Evolutionary conservation across 2,888 invertebrate species (phyloP).

Genomic region (Thereva nobilitata): DNA sequence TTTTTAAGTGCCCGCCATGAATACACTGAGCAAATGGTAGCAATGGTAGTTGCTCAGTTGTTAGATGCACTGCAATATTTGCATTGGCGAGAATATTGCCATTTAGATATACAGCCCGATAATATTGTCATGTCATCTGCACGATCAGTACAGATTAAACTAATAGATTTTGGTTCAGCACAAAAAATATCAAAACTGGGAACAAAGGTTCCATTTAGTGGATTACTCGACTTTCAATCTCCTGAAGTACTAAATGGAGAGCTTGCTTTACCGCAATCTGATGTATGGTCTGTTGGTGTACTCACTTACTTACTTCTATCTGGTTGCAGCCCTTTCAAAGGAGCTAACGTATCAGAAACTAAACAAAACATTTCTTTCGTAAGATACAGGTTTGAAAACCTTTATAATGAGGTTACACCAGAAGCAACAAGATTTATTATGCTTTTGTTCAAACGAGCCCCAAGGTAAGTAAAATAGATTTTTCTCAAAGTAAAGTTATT

Average conservation of each 20-base stretch:
- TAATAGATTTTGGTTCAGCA: slow-evolving; percentile 90
- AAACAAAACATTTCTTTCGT: slow-evolving; percentile 91
- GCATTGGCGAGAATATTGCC: slow-evolving; percentile 90
- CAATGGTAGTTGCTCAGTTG: slow-evolving; percentile 82
- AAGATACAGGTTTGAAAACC: slow-evolving; percentile 88
- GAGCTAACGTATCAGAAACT: slow-evolving; percentile 79
- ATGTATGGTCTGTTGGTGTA: slow-evolving; percentile 95
- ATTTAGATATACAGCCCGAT: slow-evolving; percentile 90
- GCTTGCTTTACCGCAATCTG: slow-evolving; percentile 85
- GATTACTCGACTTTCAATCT: slow-evolving; percentile 76
- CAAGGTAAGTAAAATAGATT: slow-evolving; percentile 67
- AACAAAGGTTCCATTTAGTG: slow-evolving; percentile 65
- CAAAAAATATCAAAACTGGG: slow-evolving; percentile 81
- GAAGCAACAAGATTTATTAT: slow-evolving; percentile 93
- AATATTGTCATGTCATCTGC: slow-evolving; percentile 91
- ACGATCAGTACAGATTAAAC: slow-evolving; percentile 81
- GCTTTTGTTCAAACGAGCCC: slow-evolving; percentile 92
- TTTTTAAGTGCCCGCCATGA: slow-evolving; percentile 87
- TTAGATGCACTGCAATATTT: slow-evolving; percentile 91
- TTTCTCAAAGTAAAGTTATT: slow-evolving; percentile 18
- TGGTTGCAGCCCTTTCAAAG: slow-evolving; percentile 89
- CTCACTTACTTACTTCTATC: slow-evolving; percentile 90
- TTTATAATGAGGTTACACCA: slow-evolving; percentile 93
- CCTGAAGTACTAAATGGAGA: slow-evolving; percentile 90
- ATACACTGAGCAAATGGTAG: slow-evolving; percentile 91